These are phyloP conservation scores for Rhopilema esculentum DNA, from an alignment of 30 jellyfish, hydroid and myxozoan genomes.

Conservation along the genomic window DNA sequence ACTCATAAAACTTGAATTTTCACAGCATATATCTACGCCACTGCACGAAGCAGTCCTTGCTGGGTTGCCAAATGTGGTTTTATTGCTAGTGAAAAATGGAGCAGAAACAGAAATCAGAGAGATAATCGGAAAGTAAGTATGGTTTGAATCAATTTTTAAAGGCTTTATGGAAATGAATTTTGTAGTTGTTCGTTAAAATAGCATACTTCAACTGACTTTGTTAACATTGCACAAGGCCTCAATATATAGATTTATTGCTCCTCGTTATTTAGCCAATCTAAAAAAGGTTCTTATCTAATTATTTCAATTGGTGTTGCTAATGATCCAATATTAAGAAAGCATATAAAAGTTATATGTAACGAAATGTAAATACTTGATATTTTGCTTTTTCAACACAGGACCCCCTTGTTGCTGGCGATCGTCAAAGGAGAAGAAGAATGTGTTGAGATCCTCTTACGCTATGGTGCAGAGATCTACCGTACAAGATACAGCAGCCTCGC, in stretches of 20 bases:
- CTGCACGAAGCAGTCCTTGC: neutral
- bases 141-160: no score
- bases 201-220: no score
- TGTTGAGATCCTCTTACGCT: neutral
- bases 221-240: no score
- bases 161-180: no score
- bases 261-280: no score
- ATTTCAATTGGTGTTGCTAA: no score
- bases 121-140: neutral
- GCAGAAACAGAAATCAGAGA: neutral
- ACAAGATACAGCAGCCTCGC: neutral
- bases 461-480: neutral
- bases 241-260: no score
- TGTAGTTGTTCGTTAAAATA: no score
- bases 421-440: neutral
- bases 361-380: no score
- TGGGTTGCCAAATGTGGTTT: neutral
- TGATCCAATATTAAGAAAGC: no score
- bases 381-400: neutral
- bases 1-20: neutral
- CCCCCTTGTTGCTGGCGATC: neutral
- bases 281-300: no score
- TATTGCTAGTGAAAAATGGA: neutral
- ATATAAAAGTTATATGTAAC: no score
- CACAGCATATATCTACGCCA: neutral